Base-by-base conservation (phyloP, 1,140 invertebrate species). In the Zaprionus camerounensis region DNA sequence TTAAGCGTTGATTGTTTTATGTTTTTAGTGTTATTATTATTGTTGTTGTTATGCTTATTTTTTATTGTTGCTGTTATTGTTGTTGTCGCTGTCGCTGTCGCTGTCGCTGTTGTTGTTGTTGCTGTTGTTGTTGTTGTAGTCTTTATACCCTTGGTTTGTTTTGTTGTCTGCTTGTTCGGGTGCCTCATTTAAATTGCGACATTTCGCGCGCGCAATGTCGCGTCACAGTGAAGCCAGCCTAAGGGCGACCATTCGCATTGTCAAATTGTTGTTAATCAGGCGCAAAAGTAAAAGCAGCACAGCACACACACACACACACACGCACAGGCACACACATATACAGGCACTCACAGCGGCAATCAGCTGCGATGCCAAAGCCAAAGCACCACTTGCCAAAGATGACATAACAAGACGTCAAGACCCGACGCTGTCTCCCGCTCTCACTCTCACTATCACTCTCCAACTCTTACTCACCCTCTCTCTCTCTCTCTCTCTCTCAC, bases 371-470 rank as follows among this genome's bases (percentile, higher is more conserved):
- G 34, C 59, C 58, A 58, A 36, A 55, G 34, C 59, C 58, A 58
- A 44, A 55, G 44, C 36, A 34, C 56, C 65, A 61, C 36, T 62
- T 65, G 61, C 49, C 63, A 61, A 51, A 51, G 46, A 78, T 82
- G 80, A 82, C 78, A 82, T 82, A 82, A 82, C 71, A 64, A 67
- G 63, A 71, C 51, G 31, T 51, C 34, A 55, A 46, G 38, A 31
- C 44, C 51, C 63, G 38, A 53, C 28, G 66, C 57, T 68, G 34
- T 58, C 62, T 49, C 41, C 9, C 24, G 13, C 51, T 9, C 44
- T 17, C 44, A 9, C 44, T 20, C 46, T 49, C 46, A 20, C 46
- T 20, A n/a, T 49, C 9, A 24, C 46, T 51, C 62, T 65, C 31
- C 11, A 15, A n/a, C 53, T 4, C 46, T 20, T 9, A 12, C 46